phyloP scores from a whole-genome alignment of 1,140 invertebrate genomes.

The Metaphire vulgaris region DNA sequence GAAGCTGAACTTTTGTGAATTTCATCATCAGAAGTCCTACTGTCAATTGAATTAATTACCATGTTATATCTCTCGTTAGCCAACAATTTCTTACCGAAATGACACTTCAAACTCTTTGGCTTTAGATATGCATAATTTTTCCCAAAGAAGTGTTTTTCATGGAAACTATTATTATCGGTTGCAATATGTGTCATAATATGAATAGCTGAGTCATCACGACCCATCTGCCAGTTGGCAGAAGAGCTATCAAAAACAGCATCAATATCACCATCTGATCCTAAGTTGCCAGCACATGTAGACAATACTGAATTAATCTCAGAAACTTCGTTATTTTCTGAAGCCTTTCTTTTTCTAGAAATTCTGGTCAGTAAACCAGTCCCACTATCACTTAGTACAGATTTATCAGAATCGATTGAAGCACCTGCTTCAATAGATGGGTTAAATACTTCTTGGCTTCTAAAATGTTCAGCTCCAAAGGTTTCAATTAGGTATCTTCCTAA shows the following conservation, averaged over 20 bases:
- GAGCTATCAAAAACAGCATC: slow-evolving; percentile 48
- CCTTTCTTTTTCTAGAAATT: background rate
- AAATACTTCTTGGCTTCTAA: slow-evolving; percentile 29
- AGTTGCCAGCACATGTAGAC: slow-evolving; percentile 68
- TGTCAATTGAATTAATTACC: too few relatives aligned
- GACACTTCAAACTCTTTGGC: background rate
- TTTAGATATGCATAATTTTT: background rate
- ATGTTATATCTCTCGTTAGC: too few relatives aligned
- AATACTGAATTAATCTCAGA: slow-evolving; percentile 51
- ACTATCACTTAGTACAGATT: slow-evolving; percentile 34
- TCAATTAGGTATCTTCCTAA: slow-evolving; percentile 60
- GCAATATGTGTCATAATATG: slow-evolving; percentile 77
- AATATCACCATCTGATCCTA: slow-evolving; percentile 68
- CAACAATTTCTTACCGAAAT: too few relatives aligned
- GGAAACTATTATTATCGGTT: slow-evolving; percentile 56
- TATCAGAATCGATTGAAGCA: slow-evolving; percentile 28
- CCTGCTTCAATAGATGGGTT: slow-evolving; percentile 20
- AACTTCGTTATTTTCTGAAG: too few relatives aligned
- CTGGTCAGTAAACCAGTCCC: slow-evolving; percentile 19
- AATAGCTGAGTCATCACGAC: slow-evolving; percentile 59
- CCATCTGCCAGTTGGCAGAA: slow-evolving; percentile 50
- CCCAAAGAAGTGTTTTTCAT: slow-evolving; percentile 10
- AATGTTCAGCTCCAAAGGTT: slow-evolving; percentile 41
- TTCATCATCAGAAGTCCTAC: too few relatives aligned
- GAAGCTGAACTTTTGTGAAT: too few relatives aligned